Conservation (phyloP, 2,113 vertebrate species). For the Rhombomys opimus region DNA sequence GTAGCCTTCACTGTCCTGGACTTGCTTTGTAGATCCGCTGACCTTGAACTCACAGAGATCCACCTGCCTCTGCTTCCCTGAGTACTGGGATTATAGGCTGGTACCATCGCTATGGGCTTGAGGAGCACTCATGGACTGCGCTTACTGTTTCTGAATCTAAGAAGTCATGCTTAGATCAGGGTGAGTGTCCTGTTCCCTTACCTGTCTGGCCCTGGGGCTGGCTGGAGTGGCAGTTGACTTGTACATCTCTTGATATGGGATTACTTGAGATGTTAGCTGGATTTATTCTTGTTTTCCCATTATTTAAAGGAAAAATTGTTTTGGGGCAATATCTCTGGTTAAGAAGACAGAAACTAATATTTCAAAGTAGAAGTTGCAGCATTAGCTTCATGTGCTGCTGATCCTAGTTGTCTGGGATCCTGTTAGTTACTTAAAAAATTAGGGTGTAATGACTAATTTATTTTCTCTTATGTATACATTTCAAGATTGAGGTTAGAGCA, state of each 20-base stretch:
- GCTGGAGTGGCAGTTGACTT: background rate
- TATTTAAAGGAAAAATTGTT: background rate
- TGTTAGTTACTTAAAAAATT: background rate
- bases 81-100: no score
- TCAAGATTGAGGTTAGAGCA: background rate
- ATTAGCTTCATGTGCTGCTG: background rate
- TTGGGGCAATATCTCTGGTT: background rate
- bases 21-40: no score
- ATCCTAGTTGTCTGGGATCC: background rate
- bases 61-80: no score
- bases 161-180: background rate
- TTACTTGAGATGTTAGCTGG: background rate
- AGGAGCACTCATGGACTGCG: background rate
- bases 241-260: background rate
- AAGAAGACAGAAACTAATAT: background rate
- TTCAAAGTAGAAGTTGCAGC: background rate
- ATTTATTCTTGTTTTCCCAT: background rate
- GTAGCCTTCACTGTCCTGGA: no score
- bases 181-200: background rate
- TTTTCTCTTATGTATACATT: conserved; percentile 14
- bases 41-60: no score
- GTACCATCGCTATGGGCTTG: no score
- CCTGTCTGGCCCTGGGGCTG: background rate
- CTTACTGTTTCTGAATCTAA: background rate
- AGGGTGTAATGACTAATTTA: background rate